Base-by-base conservation (phyloP, 2,797 vertebrate genomes). In the Enoplosus armatus region DNA sequence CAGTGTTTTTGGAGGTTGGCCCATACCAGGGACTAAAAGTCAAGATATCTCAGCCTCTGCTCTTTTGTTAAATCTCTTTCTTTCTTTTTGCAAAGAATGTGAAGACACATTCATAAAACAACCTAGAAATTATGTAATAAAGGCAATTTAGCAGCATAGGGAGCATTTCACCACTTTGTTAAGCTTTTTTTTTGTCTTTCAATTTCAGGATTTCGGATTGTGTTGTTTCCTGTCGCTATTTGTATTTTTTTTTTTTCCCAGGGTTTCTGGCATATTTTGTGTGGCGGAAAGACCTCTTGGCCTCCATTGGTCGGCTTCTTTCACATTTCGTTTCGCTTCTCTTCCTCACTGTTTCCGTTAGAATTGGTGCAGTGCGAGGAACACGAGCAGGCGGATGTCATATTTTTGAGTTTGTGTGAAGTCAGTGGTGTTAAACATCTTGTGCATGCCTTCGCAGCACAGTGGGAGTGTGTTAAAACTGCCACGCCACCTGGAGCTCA, bases 381-480 rank as follows among this genome's bases (percentile, higher is more conserved):
- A 20, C 20, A 20, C 1, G 2, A 56, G 5, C 10, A 43, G 18
- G 26, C 16, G 31, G 22, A 51, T n/a, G 8, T 33, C 15, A 33
- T 26, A 16, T n/a, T n/a, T 39, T n/a, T 3, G 6, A 33, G 22
- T 65, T 50, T 53, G 18, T 54, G 33, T 69, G 50, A 53, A 51
- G 20, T n/a, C 29, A 56, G 15, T 26, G 29, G n/a, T n/a, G 54
- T 60, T 69, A 75, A 74, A 71, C 43, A 24, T 73, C 9, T 55
- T 11, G 4, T 53, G 18, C 33, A 51, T 20, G 20, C 48, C 58
- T 11, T 6, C 33, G 20, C 59, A 70, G 69, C 51, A 45, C 53
- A 51, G 55, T 62, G 47, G 56, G 66, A 75, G 53, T 71, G 48
- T 84, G 47, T 71, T 31, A 54, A n/a, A 61, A 43, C 58, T 73